phyloP scores from a whole-genome alignment of 1,140 invertebrate species.

The Zophobas morio region DNA sequence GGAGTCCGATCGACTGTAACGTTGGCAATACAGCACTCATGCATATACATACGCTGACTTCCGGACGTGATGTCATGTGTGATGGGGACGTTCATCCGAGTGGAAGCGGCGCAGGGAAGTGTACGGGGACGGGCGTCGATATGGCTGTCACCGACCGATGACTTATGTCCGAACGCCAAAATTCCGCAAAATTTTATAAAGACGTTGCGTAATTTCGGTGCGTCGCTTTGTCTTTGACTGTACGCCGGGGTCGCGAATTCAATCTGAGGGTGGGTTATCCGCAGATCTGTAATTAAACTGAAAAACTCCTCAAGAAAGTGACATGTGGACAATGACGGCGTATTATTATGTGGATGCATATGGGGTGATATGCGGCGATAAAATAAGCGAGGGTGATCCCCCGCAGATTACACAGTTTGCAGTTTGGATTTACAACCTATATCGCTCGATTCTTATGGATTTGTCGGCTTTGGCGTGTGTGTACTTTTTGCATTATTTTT shows the following conservation, averaged over 20 bases:
- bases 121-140: constrained; percentile 51
- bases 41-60: constrained; percentile 68
- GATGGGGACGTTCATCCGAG: constrained; percentile 64
- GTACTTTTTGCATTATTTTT: constrained; percentile 54
- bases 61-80: constrained; percentile 65
- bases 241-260: not conserved
- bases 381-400: constrained; percentile 55
- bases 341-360: constrained; percentile 56
- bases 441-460: constrained; percentile 62
- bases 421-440: constrained; percentile 63
- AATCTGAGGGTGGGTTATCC: constrained; percentile 17
- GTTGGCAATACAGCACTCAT: constrained; percentile 64
- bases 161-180: constrained; percentile 11
- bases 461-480: constrained; percentile 58
- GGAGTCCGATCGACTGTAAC: constrained; percentile 66
- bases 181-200: not conserved
- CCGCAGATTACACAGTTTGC: constrained; percentile 65
- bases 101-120: constrained; percentile 60
- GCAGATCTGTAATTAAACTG: constrained; percentile 41
- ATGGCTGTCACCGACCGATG: constrained; percentile 23
- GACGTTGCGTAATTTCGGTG: not conserved
- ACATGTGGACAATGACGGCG: constrained; percentile 62
- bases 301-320: constrained; percentile 55
- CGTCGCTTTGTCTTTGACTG: not conserved
- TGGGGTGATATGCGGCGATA: constrained; percentile 55